Percentiles rank a stretch among this genome's conserved stretches.
phyloP scores from a whole-genome alignment of 2,113 vertebrate genomes.

The Phyllostomus discolor region DNA sequence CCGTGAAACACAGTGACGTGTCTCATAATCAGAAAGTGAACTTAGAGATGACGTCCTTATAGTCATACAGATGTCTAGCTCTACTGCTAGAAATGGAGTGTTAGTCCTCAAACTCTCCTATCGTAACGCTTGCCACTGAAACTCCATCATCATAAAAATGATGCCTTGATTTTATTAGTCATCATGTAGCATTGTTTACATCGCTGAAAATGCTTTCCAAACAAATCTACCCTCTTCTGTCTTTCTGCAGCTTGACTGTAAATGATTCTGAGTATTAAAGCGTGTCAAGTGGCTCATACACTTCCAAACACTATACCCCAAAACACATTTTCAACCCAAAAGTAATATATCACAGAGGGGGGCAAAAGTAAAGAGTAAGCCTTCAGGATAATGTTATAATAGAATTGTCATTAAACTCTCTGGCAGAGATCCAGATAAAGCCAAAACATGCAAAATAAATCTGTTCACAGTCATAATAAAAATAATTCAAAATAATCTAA shows the following conservation, averaged over 20 bases:
- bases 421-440: background rate
- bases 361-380: background rate
- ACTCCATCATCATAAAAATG: background rate
- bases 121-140: background rate
- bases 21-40: background rate
- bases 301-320: background rate
- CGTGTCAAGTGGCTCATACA: background rate
- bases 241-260: background rate
- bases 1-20: background rate
- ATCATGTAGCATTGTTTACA: background rate
- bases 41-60: background rate
- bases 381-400: background rate
- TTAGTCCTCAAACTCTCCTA: background rate
- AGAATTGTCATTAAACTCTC: background rate
- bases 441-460: background rate
- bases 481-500: constrained; percentile 10
- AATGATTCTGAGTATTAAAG: background rate
- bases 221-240: background rate
- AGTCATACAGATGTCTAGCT: background rate
- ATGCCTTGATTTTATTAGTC: background rate
- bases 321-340: background rate
- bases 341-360: background rate
- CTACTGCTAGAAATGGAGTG: background rate
- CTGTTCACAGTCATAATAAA: background rate
- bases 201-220: background rate